Evolutionary conservation across 2,113 vertebrate species (phyloP), one percentile per base, ranked within the genome.

Genomic region (Brachyhypopomus gauderio): DNA sequence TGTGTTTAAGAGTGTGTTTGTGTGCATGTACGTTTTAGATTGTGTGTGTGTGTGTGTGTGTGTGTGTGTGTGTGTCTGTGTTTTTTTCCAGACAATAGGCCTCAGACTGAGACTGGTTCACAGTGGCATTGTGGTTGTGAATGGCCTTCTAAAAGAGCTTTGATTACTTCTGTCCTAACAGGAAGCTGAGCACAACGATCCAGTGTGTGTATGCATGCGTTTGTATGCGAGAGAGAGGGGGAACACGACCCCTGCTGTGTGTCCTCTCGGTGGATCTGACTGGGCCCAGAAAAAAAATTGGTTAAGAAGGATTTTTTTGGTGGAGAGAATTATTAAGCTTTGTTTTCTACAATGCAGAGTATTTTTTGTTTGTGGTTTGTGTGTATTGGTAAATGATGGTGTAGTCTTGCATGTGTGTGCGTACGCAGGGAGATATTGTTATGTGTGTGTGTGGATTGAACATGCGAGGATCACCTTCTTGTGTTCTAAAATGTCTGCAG

Each of bases 111-210:
- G 79, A 77, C 82, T 72, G 70, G 48, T 69, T 75, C 80, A 79
- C 84, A 82, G 78, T 75, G 63, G 58, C 58, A 22, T 52, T 78
- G 70, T 17, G 63, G 70, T 78, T 85, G 66, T 64, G 45, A 81
- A 69, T 70, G 55, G 62, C 60, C 48, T 81, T 22, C 62, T 56
- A 58, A 75, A 72, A 78, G 70, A 69, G 36, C 75, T 78, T 84
- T 67, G 74, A 77, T 84, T 78, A 85, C 74, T 80, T 85, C 63
- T 59, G 74, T 72, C 38, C 48, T n/a, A 63, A 69, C 60, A 75
- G 70, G 63, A 81, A 70, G 66, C 62, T 19, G 70, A 78, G 78
- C 23, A 45, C 78, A 72, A 22, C 64, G 73, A 80, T 67, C 66
- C 16, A 69, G 64, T 17, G 34, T 41, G 30, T 41, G 64, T 59